Evolutionary conservation across 2,797 vertebrate genomes (phyloP), one percentile per base, ranked within the genome.

Genomic region (Urocyon cinereoargenteus): DNA sequence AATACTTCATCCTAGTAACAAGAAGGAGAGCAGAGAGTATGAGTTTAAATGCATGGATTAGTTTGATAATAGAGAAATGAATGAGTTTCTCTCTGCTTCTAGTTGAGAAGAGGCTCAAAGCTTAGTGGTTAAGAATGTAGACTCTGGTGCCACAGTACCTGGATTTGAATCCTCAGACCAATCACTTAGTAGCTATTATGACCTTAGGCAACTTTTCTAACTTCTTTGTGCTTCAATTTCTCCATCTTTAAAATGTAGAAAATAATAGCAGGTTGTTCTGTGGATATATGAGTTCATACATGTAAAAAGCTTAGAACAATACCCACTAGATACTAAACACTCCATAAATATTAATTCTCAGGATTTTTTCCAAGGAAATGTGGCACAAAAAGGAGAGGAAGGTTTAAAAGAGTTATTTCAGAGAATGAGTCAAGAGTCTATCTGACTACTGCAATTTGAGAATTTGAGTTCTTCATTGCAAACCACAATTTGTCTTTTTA

Each of bases 171-270:
- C 40, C 24, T 53, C 26, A 70, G 34, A 45, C 12, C 14, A 34
- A 84, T 84, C 22, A 70, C 6, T 77, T 77, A 83, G 68, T 87
- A 59, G 21, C 59, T 66, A 49, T 72, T 72, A 40, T 61, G 53
- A 51, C 12, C 15, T 64, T 45, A 61, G n/a, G 26, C 73, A 90
- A 90, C 40, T 81, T 86, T 90, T 72, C 51, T 86, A 85, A 81
- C 5, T 75, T 68, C 59, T 77, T n/a, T 68, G 4, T 81, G 62
- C 59, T 21, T 89, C 24, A 26, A 22, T 81, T 86, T 86, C 40
- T 72, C n/a, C 64, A 79, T 93, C 16, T 86, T 95, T 81, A 73
- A 90, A 82, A 93, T 86, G 22, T 36, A 10, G 15, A 45, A 90
- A 45, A 90, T 36, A 96, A 68, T 24, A 45, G 22, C 34, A 88